phyloP scores from a whole-genome alignment of 2,888 invertebrate genomes.

The Diarsia mendica region DNA sequence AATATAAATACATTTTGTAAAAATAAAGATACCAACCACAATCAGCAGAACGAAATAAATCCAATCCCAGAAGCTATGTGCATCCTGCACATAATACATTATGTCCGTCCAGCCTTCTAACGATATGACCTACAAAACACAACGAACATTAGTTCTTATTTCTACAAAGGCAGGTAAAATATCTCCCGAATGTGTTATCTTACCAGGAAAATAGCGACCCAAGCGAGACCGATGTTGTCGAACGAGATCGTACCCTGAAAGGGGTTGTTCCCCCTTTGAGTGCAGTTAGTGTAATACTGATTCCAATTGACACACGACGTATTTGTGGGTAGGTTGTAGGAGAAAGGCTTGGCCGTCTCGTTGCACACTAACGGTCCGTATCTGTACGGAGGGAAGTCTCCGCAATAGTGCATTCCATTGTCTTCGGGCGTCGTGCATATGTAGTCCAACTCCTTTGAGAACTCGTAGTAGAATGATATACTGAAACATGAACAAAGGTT shows the following conservation, averaged over 20 bases:
- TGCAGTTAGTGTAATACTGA: conserved; percentile 98
- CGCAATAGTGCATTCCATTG: conserved; percentile 98
- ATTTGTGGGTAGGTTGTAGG: conserved; percentile 92
- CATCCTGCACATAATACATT: conserved; percentile 99
- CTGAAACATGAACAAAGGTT: conserved; percentile 77
- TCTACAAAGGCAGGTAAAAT: background rate
- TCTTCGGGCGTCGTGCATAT: conserved; percentile 98
- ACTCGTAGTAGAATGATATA: conserved; percentile 96
- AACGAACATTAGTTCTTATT: conserved; percentile 18
- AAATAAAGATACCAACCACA: conserved; percentile 94
- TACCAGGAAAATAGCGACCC: conserved; percentile 99
- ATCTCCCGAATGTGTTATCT: conserved; percentile 79
- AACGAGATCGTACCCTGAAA: conserved; percentile 99
- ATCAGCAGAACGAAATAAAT: conserved; percentile 99
- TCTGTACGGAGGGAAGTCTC: conserved; percentile 94
- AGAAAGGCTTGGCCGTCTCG: conserved; percentile 91
- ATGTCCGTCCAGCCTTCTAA: conserved; percentile 99
- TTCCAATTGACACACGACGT: conserved; percentile 99
- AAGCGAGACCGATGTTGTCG: conserved; percentile 99
- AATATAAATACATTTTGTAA: conserved; percentile 3
- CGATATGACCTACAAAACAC: conserved; percentile 95
- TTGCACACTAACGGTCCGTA: conserved; percentile 94
- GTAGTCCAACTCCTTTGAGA: conserved; percentile 97
- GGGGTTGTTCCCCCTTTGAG: conserved; percentile 97
- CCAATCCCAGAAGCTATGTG: conserved; percentile 99